Conservation (phyloP, 1,140 invertebrate genomes). For the Heterodera schachtii region DNA sequence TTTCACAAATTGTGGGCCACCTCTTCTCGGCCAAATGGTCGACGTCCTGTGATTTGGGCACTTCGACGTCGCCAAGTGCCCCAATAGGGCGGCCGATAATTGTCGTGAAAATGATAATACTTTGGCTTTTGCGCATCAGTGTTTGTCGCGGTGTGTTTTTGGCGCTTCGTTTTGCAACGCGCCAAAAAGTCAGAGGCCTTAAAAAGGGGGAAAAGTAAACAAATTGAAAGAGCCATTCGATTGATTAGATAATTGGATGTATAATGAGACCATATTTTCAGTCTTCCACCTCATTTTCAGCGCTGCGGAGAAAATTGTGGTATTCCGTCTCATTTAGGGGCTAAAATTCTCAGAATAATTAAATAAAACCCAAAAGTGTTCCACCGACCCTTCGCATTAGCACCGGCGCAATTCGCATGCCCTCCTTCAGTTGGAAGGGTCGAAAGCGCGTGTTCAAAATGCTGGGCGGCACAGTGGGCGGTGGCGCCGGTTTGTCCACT, state of each 20-base stretch:
- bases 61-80: conserved; percentile 91
- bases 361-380: not conserved
- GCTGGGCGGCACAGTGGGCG: conserved; percentile 4
- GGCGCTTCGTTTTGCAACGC: not conserved
- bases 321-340: conserved; percentile 1
- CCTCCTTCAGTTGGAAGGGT: conserved; percentile 24
- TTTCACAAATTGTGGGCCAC: conserved; percentile 50
- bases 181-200: conserved; percentile 13
- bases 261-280: not conserved
- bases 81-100: conserved; percentile 88
- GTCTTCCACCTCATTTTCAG: not conserved
- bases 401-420: conserved; percentile 18
- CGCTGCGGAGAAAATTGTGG: conserved; percentile 12
- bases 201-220: not conserved
- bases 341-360: not conserved
- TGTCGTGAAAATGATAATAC: conserved; percentile 85
- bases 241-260: not conserved
- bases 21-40: conserved; percentile 80
- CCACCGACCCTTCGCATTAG: not conserved
- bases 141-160: conserved; percentile 1
- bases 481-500: conserved; percentile 24
- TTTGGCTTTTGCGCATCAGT: conserved; percentile 72
- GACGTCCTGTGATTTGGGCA: conserved; percentile 73
- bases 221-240: not conserved
- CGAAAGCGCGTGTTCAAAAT: conserved; percentile 13